Conservation (phyloP, 2,888 invertebrate species). For the Isotomurus palustris region DNA sequence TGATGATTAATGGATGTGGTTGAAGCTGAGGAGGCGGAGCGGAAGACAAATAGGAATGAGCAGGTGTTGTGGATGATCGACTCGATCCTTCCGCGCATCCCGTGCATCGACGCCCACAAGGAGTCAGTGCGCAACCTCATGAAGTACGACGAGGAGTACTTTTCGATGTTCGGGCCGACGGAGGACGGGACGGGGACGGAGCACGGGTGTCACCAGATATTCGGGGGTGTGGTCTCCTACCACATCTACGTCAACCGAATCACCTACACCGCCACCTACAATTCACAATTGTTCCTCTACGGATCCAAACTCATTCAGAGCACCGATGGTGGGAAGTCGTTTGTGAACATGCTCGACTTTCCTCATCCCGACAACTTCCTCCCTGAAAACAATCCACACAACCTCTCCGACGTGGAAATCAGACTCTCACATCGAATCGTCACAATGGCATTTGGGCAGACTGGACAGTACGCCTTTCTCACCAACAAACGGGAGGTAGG, state of each 20-base stretch:
- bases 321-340: too few relatives aligned
- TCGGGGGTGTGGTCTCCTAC: background rate
- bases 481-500: constrained; percentile 33
- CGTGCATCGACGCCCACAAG: constrained; percentile 23
- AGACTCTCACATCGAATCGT: constrained; percentile 23
- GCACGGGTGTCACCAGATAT: too few relatives aligned
- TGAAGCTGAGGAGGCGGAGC: background rate
- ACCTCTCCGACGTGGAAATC: background rate
- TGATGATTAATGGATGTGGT: too few relatives aligned
- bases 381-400: background rate
- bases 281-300: constrained; percentile 32
- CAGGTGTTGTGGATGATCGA: constrained; percentile 24
- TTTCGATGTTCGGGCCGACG: background rate
- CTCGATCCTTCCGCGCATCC: constrained; percentile 24
- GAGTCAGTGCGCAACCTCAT: constrained; percentile 14
- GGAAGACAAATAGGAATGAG: background rate
- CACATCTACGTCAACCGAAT: constrained; percentile 29
- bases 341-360: too few relatives aligned
- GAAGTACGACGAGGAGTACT: constrained; percentile 4
- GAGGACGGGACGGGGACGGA: background rate
- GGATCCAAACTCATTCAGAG: constrained; percentile 35
- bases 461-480: constrained; percentile 35
- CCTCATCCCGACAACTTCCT: too few relatives aligned
- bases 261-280: constrained; percentile 24
- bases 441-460: constrained; percentile 34